Evolutionary conservation across 2,797 vertebrate genomes (phyloP), one percentile per base, ranked within the genome.

Genomic region (Typhlichthys eigenmanni): DNA sequence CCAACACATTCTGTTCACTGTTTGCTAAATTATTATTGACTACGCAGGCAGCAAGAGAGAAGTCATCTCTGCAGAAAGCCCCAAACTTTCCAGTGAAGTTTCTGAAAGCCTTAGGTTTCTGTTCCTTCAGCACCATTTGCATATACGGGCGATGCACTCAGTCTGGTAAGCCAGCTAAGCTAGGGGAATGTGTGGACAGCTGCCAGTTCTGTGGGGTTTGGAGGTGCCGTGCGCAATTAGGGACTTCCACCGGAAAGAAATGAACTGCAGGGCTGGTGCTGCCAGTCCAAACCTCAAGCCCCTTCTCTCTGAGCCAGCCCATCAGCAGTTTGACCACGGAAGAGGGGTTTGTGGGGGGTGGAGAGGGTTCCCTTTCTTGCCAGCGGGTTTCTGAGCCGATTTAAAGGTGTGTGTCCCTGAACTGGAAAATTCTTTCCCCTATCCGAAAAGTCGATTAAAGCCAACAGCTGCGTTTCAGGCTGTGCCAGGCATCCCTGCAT

Each of bases 381-480:
- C 91, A 92, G 83, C 72, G 84, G 88, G 84, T 85, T 85, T 87
- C 80, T 92, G 87, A 91, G 89, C 84, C 79, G 90, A 92, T 93
- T 92, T 92, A 83, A 89, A 89, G 89, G 88, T 85, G 82, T 86
- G 84, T 72, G 85, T 89, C 85, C 75, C 83, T 81, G 86, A 80
- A 89, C 74, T 82, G 81, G 88, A 89, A 92, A 90, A 91, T 92
- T 89, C 89, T 29, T 29, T 9, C 87, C 77, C 83, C 84, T 76
- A 87, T 86, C 87, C 85, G 74, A 88, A 91, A 92, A 92, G 88
- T 92, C 86, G 85, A 92, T 92, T 92, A 91, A 91, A 92, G 88
- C 88, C 86, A 87, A 85, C 91, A 93, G 90, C 92, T 93, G 93
- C 74, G 87, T 88, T 89, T 92, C 80, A 91, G 89, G 78, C 85